phyloP scores from a whole-genome alignment of 2,888 invertebrate species.

The Xylophagus ater region DNA sequence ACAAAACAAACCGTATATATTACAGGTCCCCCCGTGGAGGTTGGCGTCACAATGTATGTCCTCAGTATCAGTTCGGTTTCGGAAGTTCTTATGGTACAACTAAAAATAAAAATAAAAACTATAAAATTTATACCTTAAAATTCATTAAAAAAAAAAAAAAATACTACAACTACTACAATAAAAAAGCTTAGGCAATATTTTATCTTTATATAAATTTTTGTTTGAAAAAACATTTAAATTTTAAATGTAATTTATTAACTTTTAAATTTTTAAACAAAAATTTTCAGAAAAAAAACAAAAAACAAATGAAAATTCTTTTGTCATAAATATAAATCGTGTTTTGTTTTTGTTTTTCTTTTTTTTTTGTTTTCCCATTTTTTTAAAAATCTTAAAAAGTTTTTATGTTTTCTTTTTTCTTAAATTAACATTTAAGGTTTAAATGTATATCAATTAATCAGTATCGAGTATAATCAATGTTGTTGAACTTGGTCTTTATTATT shows the following conservation, averaged over 20 bases:
- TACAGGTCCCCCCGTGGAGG: constrained; percentile 95
- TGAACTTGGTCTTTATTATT: constrained; percentile 11
- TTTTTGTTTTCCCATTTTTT: background rate
- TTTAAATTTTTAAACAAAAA: constrained; percentile 6
- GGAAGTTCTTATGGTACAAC: constrained; percentile 93
- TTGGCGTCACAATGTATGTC: constrained; percentile 97
- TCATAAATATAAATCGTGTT: background rate
- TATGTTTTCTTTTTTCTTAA: constrained; percentile 8
- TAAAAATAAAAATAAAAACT: constrained; percentile 13
- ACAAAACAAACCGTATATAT: constrained; percentile 35
- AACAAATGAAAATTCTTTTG: background rate
- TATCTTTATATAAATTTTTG: background rate
- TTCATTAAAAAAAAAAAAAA: constrained; percentile 6
- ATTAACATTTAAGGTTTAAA: constrained; percentile 18
- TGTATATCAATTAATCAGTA: constrained; percentile 10
- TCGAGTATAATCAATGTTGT: constrained; percentile 13
- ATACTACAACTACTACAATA: background rate
- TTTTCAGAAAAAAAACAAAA: constrained; percentile 1
- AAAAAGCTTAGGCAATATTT: no score
- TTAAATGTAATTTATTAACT: constrained; percentile 13
- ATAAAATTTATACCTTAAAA: constrained; percentile 16
- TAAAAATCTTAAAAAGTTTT: constrained; percentile 1
- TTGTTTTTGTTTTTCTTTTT: background rate
- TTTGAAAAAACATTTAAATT: constrained; percentile 18
- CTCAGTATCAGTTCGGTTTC: constrained; percentile 96